Base-by-base conservation (phyloP, 1,140 invertebrate genomes). In the Drosophila melanica region DNA sequence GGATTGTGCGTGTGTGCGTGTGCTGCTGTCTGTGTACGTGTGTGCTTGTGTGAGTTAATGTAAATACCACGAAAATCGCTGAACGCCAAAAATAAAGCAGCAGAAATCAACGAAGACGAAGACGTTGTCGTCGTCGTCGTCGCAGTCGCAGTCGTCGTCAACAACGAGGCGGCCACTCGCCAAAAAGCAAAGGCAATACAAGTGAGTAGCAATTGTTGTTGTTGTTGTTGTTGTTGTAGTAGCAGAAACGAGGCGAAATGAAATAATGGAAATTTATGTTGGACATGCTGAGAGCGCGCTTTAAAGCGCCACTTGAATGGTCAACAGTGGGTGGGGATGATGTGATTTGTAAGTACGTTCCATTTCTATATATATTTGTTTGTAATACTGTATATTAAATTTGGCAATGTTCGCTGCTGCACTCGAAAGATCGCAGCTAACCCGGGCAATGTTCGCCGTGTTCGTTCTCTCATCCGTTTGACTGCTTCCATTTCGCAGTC, bases 21-120 rank as follows among this genome's bases (percentile, higher is more conserved):
- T 63, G 65, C 42, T 54, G 20, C 54, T 66, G 64, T 58, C 59
- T 63, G 63, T 41, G 78, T 41, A 60, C 7, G 33, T 60, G 64
- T 66, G 68, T 45, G 35, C 47, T 42, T 69, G 60, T 67, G 75
- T 84, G 63, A 75, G 67, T 77, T 69, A 80, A 85, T 86, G 81
- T 85, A 85, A 85, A 85, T 85, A 86, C 81, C 73, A 86, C 81
- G 77, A 86, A 85, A 81, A 70, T 75, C 81, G 77, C 81, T 69
- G 80, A 85, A 82, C 55, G 55, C 60, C 45, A 35, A 50, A 79
- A 85, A 84, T 80, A 84, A 85, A 84, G 64, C 80, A 73, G 77
- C 76, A 84, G 47, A 84, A 85, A 85, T 84, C 80, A 77, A 72
- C 81, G 51, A 81, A 65, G 79, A 68, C 79, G 71, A 64, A 68